Evolutionary conservation across 2,888 invertebrate species (phyloP).

Genomic region (Sarcophaga subvicina): DNA sequence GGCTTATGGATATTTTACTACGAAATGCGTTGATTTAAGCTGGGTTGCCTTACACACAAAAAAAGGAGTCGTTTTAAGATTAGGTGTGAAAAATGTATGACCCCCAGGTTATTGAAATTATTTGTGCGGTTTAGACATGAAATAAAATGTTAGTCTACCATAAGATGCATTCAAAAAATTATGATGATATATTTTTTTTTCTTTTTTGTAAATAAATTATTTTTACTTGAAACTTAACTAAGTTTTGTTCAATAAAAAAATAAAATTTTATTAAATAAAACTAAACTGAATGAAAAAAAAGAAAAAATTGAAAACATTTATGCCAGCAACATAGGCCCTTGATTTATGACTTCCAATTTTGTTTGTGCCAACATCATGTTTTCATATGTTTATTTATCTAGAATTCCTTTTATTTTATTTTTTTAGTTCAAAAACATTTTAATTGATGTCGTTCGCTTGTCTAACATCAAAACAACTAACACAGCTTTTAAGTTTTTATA

Average conservation of each 20-base stretch:
- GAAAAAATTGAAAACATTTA: not conserved
- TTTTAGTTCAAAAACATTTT: constrained; percentile 56
- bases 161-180: constrained; percentile 24
- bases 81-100: constrained; percentile 66
- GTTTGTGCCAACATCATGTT: not conserved
- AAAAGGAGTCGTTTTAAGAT: constrained; percentile 45
- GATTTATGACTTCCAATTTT: constrained; percentile 54
- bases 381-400: constrained; percentile 26
- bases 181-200: not conserved
- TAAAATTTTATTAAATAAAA: constrained; percentile 56
- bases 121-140: constrained; percentile 46
- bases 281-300: not conserved
- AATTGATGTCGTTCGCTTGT: constrained; percentile 62
- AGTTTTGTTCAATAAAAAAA: not conserved
- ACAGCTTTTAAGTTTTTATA: constrained; percentile 19
- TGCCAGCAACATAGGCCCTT: constrained; percentile 30
- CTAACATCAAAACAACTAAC: constrained; percentile 50
- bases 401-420: constrained; percentile 10
- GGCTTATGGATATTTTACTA: constrained; percentile 4
- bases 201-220: too few relatives aligned
- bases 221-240: too few relatives aligned
- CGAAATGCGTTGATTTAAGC: constrained; percentile 29
- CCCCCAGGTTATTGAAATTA: constrained; percentile 53
- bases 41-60: not conserved
- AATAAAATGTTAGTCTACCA: constrained; percentile 46